Conservation (phyloP, 2,797 vertebrate genomes). For the Gallinago solitaria region DNA sequence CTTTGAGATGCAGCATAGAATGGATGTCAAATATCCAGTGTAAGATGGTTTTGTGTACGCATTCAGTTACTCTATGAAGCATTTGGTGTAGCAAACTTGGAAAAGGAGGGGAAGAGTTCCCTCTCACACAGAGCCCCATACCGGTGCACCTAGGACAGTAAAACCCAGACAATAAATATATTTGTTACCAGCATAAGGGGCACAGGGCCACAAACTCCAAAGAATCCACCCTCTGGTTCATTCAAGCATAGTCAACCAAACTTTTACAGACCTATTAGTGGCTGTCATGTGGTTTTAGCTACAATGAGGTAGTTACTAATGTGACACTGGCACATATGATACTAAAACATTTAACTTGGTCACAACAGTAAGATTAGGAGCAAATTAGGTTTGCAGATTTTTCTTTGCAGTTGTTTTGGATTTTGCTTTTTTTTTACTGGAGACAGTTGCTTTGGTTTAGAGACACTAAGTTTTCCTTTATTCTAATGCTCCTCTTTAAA, state of each 20-base stretch:
- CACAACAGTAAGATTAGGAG: not conserved
- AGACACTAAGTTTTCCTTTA: not conserved
- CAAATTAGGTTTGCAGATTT: not conserved
- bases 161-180: not conserved
- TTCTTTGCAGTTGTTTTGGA: not conserved
- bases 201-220: not conserved
- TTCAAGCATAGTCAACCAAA: not conserved
- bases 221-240: not conserved
- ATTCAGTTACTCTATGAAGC: not conserved
- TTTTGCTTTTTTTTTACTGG: not conserved
- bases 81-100: not conserved
- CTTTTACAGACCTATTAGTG: not conserved
- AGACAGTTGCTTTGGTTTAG: not conserved
- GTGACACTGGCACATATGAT: not conserved
- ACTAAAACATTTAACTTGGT: not conserved
- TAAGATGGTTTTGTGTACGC: not conserved
- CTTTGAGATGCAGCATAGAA: not conserved
- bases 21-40: not conserved
- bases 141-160: not conserved
- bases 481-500: not conserved
- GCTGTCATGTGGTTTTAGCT: not conserved
- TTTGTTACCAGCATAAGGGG: not conserved
- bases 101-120: not conserved
- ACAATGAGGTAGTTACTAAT: not conserved
- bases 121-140: rapidly evolving